phyloP scores from a whole-genome alignment of 2,888 invertebrate species.

The Peribatodes rhomboidaria region DNA sequence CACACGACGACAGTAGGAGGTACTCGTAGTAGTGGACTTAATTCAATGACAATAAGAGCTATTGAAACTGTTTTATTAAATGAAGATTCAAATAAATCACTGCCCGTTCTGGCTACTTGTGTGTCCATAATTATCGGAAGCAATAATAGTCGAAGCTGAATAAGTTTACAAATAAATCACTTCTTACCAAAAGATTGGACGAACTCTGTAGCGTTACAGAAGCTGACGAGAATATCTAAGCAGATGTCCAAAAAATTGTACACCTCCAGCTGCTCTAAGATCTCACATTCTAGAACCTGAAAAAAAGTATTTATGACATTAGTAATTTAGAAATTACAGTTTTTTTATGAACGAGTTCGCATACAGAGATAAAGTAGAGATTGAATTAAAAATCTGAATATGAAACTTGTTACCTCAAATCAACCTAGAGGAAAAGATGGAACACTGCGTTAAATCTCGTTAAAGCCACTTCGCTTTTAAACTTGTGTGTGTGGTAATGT shows the following conservation, averaged over 20 bases:
- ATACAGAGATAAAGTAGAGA: no score
- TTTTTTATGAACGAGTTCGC: no score
- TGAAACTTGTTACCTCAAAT: no score
- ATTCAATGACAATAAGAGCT: slow-evolving; percentile 11
- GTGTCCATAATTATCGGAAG: slow-evolving; percentile 19
- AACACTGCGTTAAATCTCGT: no score
- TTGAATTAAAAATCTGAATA: no score
- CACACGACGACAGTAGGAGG: neutral
- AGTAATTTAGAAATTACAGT: no score
- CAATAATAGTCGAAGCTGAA: slow-evolving; percentile 15
- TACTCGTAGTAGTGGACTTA: slow-evolving; percentile 8
- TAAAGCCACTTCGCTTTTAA: no score
- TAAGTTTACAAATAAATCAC: neutral
- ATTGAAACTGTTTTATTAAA: slow-evolving; percentile 23
- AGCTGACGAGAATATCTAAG: slow-evolving; percentile 73
- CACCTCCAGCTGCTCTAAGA: slow-evolving; percentile 66
- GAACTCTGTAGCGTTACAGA: slow-evolving; percentile 67
- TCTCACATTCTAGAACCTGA: slow-evolving; percentile 71
- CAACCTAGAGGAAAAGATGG: no score
- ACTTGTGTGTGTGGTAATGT: no score
- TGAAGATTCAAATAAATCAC: slow-evolving; percentile 23
- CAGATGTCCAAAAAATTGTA: slow-evolving; percentile 69
- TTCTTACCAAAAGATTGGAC: slow-evolving; percentile 68
- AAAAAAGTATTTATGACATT: slow-evolving; percentile 32
- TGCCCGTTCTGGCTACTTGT: slow-evolving; percentile 8